phyloP scores from a whole-genome alignment of 2,797 vertebrate genomes.

The Sebastiscus albofasciatus region DNA sequence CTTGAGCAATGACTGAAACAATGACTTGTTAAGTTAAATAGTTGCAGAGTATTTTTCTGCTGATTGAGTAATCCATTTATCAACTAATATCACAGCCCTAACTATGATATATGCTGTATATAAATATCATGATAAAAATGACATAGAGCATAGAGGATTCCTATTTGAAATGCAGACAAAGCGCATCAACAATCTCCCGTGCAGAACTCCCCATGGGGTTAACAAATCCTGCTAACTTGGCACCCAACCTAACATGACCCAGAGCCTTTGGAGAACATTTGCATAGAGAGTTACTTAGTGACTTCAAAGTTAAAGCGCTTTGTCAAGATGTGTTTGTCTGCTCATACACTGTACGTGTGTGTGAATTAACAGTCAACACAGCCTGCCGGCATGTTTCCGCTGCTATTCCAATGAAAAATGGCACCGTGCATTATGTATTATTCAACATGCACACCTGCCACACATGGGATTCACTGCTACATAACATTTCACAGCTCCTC shows the following conservation, averaged over 20 bases:
- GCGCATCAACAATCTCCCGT: background rate
- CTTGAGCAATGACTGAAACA: background rate
- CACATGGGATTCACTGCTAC: constrained; percentile 41
- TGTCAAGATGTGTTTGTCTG: background rate
- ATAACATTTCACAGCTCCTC: constrained; percentile 55
- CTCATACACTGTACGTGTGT: background rate
- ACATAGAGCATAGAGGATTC: background rate
- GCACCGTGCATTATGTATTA: constrained; percentile 40
- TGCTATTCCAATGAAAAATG: constrained; percentile 46
- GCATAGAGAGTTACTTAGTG: background rate
- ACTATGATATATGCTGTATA: background rate
- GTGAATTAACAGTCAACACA: constrained; percentile 19
- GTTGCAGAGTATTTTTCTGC: background rate
- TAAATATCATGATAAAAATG: background rate
- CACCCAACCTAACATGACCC: background rate
- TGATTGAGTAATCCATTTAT: background rate
- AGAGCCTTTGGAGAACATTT: background rate
- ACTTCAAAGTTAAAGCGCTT: background rate
- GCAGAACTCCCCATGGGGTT: background rate
- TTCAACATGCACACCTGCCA: constrained; percentile 58
- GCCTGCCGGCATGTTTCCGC: background rate
- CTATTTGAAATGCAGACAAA: background rate
- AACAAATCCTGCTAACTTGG: background rate
- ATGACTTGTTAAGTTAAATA: background rate
- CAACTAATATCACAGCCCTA: background rate